These are phyloP conservation scores for Lasioglossum zephyrum DNA, from an alignment of 2,888 invertebrate species.

Conservation along the genomic window DNA sequence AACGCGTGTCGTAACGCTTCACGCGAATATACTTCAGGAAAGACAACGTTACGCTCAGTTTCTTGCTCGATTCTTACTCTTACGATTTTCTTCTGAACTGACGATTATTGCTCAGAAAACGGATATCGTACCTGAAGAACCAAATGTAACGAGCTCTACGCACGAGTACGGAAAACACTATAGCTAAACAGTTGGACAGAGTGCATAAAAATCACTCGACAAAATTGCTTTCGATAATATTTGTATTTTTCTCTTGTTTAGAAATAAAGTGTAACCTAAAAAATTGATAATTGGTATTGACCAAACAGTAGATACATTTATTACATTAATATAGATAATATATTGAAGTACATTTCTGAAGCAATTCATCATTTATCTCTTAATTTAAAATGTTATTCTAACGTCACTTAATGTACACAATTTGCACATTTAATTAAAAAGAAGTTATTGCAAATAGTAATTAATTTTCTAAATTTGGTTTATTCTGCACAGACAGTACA, in stretches of 20 bases:
- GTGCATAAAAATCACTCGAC: neutral
- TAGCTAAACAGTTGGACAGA: neutral
- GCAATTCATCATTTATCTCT: no score
- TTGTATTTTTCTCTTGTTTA: neutral
- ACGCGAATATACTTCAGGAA: slow-evolving; percentile 32
- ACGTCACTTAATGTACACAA: no score
- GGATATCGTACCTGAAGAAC: slow-evolving; percentile 39
- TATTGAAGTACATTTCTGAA: neutral
- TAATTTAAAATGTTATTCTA: no score
- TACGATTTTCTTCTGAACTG: neutral
- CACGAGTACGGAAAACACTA: neutral
- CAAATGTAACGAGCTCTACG: slow-evolving; percentile 37
- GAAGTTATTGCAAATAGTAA: neutral
- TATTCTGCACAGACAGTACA: neutral
- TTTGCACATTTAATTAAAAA: neutral
- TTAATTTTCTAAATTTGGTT: neutral
- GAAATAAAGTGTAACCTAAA: neutral
- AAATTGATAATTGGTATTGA: no score
- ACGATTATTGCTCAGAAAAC: slow-evolving; percentile 51
- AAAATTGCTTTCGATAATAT: neutral
- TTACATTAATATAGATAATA: no score
- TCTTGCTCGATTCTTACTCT: slow-evolving; percentile 2
- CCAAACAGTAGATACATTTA: no score
- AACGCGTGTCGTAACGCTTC: slow-evolving; percentile 34
- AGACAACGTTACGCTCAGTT: slow-evolving; percentile 42